Conservation (phyloP, 2,888 invertebrate genomes). For the Aquatica leii region DNA sequence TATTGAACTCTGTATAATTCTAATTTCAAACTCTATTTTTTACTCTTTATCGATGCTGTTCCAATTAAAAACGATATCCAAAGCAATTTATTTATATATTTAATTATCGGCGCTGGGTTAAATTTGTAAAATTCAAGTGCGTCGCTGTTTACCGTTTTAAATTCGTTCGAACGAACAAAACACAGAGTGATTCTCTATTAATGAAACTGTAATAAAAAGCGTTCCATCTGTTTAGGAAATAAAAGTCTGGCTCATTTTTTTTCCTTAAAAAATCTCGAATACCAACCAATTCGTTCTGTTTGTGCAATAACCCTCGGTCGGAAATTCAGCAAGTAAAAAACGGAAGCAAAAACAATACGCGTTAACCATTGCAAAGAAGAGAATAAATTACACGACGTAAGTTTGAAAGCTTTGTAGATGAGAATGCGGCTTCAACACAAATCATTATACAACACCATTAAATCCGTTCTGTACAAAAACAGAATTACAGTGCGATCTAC, state of each 20-base stretch:
- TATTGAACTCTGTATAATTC: too few relatives aligned
- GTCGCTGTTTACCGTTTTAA: not conserved
- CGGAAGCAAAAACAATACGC: slow-evolving; percentile 30
- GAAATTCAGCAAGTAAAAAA: slow-evolving; percentile 19
- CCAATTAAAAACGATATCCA: too few relatives aligned
- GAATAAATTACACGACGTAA: slow-evolving; percentile 37
- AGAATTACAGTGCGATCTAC: slow-evolving; percentile 35
- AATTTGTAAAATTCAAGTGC: too few relatives aligned
- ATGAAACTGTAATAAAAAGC: slow-evolving; percentile 13
- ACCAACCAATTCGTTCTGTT: slow-evolving; percentile 29
- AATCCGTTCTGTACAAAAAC: slow-evolving; percentile 38
- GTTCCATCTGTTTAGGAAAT: slow-evolving; percentile 14
- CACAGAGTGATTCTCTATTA: not conserved
- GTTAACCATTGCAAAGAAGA: slow-evolving; percentile 32
- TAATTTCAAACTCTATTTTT: too few relatives aligned
- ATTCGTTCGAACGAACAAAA: not conserved
- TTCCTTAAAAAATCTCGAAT: slow-evolving; percentile 21
- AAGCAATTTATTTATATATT: too few relatives aligned
- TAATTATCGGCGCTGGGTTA: too few relatives aligned
- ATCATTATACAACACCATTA: slow-evolving; percentile 39
- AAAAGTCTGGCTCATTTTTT: slow-evolving; percentile 25
- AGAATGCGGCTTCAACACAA: slow-evolving; percentile 36
- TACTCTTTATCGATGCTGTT: too few relatives aligned
- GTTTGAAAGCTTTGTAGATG: slow-evolving; percentile 34
- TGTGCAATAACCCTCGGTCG: slow-evolving; percentile 28